Base-by-base conservation (phyloP, 2,888 invertebrate genomes). In the Pediacus dermestoides region DNA sequence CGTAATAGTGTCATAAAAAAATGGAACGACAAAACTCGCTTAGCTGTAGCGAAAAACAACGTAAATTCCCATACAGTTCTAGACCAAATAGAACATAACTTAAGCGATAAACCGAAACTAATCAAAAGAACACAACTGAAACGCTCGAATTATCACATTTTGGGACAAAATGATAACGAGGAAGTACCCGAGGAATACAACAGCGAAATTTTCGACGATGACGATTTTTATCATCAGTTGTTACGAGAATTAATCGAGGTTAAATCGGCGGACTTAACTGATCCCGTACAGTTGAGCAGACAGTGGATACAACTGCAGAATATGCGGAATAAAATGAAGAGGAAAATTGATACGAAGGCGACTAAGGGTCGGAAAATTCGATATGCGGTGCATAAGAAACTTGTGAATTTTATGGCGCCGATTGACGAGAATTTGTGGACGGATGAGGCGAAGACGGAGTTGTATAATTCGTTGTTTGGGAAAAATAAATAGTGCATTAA, bases 161-260 rank as follows among this genome's bases (percentile, higher is more conserved):
- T 86, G 27, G 87, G 87, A 0, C 76, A 79, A 53, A 44, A 25
- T 41, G 52, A 40, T 48, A 49, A 23, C 22, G 27, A 35, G 35
- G 44, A 31, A 31, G 45, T 22, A 15, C 28, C 33, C 14, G 78
- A 78, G 50, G 80, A 83, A 52, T 79, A 81, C 47, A 82, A 88
- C 58, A 59, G 74, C 0, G 88, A 96, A 70, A 88, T 96, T 57
- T 97, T 91, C 71, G 95, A 97, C 66, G 97, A 97, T 62, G 88
- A 88, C 57, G 97, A 97, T 64, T 97, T 97, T 67, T 97, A 97
- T 68, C 94, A 95, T 67, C 90, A 93, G 58, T 73, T 95, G 36
- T 71, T 97, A 26, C 74, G 91, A 46, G 94, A 96, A 66, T 72
- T 97, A 22, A 94, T 97, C 46, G 93, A 96, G 65, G 83, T 85